These are phyloP conservation scores for Pseudomugil tenellus DNA, from an alignment of 2,797 vertebrate genomes.

Conservation along the genomic window DNA sequence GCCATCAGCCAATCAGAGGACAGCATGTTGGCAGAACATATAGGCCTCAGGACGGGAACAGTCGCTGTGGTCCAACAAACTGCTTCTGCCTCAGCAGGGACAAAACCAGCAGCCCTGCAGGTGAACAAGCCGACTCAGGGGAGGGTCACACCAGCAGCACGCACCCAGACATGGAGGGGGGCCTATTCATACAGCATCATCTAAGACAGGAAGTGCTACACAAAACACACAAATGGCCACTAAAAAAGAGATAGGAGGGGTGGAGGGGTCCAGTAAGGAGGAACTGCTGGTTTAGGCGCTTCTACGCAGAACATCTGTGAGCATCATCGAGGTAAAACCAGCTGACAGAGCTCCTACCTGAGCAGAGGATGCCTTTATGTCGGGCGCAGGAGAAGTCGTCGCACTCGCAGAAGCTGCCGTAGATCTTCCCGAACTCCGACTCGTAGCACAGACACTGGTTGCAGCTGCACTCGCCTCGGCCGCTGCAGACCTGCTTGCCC, in stretches of 20 bases:
- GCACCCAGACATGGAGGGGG: no score
- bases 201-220: no score
- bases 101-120: constrained; percentile 33
- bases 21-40: constrained; percentile 8
- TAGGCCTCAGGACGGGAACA: not conserved
- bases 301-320: no score
- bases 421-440: constrained; percentile 98
- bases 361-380: constrained; percentile 96
- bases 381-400: constrained; percentile 97
- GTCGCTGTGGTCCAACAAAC: constrained; percentile 11
- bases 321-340: no score
- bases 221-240: no score
- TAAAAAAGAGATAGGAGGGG: no score
- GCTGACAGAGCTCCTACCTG: constrained; percentile 77
- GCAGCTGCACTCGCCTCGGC: constrained; percentile 95
- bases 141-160: constrained; percentile 10
- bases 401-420: constrained; percentile 96
- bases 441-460: constrained; percentile 95
- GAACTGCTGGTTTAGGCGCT: no score
- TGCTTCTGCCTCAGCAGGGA: constrained; percentile 39
- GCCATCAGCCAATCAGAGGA: constrained; percentile 15
- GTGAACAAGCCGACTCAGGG: constrained; percentile 9
- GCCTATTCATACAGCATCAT: no score
- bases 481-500: constrained; percentile 93
- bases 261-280: no score